phyloP scores from a whole-genome alignment of 2,888 invertebrate genomes.

The Cheiracanthium punctorium region DNA sequence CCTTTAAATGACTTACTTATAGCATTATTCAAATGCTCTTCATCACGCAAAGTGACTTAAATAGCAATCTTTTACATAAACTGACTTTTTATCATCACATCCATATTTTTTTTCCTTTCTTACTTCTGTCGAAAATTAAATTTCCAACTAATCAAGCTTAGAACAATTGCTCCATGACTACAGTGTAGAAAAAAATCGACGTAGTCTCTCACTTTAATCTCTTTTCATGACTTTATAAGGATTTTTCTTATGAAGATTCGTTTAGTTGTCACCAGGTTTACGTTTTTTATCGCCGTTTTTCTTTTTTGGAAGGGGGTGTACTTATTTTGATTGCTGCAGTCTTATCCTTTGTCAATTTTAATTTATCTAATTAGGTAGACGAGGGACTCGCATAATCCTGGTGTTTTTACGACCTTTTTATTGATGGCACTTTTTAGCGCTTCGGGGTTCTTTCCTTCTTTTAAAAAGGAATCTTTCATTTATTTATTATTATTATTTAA shows the following conservation, averaged over 20 bases:
- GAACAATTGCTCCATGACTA: conserved; percentile 8
- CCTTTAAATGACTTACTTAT: too few species aligned
- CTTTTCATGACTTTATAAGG: neutral
- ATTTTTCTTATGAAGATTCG: neutral
- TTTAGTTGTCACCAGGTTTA: neutral
- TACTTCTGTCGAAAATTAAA: neutral
- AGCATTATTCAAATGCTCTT: neutral
- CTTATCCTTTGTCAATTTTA: conserved; percentile 1
- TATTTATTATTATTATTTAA: too few species aligned
- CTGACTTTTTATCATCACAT: neutral
- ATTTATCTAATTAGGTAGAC: conserved; percentile 4
- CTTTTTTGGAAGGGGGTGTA: too few species aligned
- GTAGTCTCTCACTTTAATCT: neutral
- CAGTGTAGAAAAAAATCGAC: neutral
- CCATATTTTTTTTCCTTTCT: neutral
- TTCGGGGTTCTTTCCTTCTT: too few species aligned
- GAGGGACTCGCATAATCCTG: too few species aligned
- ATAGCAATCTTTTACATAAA: neutral
- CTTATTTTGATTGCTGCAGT: neutral
- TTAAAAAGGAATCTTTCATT: too few species aligned
- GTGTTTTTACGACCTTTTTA: too few species aligned
- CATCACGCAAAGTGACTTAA: neutral
- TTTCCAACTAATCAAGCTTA: neutral
- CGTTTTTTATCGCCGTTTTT: too few species aligned
- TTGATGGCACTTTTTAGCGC: too few species aligned